These are phyloP conservation scores for Scartelaos histophorus DNA, from an alignment of 2,113 vertebrate species.

Conservation along the genomic window DNA sequence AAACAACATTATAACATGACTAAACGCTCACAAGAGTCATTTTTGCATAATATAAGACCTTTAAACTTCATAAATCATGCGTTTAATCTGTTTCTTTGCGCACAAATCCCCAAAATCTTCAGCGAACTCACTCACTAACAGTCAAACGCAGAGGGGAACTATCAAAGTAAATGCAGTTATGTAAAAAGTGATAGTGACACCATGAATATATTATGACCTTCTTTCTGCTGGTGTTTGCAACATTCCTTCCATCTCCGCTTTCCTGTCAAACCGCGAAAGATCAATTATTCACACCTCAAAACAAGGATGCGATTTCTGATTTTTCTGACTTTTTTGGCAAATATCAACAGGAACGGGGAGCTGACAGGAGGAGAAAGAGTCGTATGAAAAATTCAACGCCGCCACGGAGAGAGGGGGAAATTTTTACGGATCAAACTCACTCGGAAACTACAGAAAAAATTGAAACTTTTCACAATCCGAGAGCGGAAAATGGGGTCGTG, in stretches of 20 bases:
- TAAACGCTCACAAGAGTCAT: no score
- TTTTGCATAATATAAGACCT: no score
- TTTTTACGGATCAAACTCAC: constrained; percentile 53
- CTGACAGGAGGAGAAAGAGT: constrained; percentile 20
- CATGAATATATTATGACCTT: constrained; percentile 12
- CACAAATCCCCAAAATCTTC: no score
- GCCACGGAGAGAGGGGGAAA: constrained; percentile 40
- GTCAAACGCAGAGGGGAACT: not conserved
- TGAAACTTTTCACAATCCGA: constrained; percentile 4
- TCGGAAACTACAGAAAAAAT: constrained; percentile 9
- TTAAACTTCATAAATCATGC: no score
- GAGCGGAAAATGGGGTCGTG: constrained; percentile 30
- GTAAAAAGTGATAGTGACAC: not conserved
- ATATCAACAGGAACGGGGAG: constrained; percentile 46
- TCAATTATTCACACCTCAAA: constrained; percentile 40
- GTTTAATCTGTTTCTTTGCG: no score
- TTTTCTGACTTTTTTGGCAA: constrained; percentile 30
- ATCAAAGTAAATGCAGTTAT: not conserved
- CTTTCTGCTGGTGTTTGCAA: constrained; percentile 8
- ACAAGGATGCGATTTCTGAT: constrained; percentile 43
- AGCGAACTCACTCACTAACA: no score
- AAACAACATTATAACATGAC: no score
- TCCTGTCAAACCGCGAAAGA: constrained; percentile 42
- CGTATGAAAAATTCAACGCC: constrained; percentile 57
- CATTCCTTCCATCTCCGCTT: constrained; percentile 17